These are phyloP conservation scores for Mus spicilegus DNA, from an alignment of 2,113 vertebrate genomes.

Conservation along the genomic window DNA sequence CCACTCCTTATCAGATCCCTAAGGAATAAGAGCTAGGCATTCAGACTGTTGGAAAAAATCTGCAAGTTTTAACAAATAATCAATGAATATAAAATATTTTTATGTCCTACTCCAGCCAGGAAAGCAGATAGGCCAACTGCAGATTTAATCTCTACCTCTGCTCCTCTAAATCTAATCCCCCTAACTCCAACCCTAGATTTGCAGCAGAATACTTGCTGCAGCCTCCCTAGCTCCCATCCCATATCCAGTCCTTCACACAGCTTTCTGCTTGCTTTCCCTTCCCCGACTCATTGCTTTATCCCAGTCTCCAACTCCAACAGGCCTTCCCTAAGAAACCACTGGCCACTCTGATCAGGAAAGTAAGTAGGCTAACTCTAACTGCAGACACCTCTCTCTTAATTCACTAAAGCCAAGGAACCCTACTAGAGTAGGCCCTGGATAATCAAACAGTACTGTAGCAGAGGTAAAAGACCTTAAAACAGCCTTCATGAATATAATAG, in stretches of 20 bases:
- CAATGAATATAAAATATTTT: not conserved
- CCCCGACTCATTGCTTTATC: not conserved
- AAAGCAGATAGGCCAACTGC: not conserved
- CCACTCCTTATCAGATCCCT: not conserved
- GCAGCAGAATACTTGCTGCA: not conserved
- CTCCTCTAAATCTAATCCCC: not conserved
- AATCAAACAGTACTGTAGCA: not conserved
- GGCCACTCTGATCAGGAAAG: not conserved
- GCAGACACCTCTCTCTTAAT: not conserved
- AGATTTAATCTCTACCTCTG: not conserved
- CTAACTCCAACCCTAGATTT: not conserved
- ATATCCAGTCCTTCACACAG: not conserved
- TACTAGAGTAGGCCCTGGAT: not conserved
- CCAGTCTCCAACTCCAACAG: not conserved
- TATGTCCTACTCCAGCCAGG: not conserved
- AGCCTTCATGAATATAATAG: not conserved
- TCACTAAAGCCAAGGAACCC: not conserved
- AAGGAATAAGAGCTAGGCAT: not conserved
- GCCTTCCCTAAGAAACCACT: not conserved
- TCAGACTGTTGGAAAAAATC: not conserved
- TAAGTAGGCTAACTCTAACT: not conserved
- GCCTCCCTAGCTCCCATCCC: not conserved
- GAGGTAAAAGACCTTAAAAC: not conserved
- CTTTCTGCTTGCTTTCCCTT: not conserved
- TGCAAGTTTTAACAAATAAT: not conserved